Evolutionary conservation across 2,888 invertebrate genomes (phyloP).

Genomic region (Anoncus sp.): DNA sequence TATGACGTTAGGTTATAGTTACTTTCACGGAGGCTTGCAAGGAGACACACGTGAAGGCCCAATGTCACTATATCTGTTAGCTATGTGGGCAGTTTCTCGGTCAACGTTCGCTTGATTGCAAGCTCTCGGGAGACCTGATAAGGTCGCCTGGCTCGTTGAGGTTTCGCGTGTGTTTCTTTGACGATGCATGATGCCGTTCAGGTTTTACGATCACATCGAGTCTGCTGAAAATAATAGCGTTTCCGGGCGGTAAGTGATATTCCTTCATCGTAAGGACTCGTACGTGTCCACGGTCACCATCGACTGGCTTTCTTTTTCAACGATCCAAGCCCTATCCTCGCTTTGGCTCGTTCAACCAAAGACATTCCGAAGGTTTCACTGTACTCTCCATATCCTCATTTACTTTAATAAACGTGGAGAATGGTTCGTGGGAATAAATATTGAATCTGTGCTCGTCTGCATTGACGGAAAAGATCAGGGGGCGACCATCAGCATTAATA

Average conservation of each 20-base stretch:
- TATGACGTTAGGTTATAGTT: conserved; percentile 56
- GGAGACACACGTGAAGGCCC: too few relatives aligned
- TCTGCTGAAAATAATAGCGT: conserved; percentile 17
- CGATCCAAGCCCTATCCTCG: neutral
- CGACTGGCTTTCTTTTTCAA: neutral
- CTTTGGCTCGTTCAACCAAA: neutral
- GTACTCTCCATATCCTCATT: conserved; percentile 7
- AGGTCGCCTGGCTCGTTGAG: conserved; percentile 6
- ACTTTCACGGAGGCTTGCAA: conserved; percentile 33
- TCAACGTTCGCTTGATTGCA: conserved; percentile 37
- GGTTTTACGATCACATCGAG: conserved; percentile 18
- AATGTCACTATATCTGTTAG: neutral
- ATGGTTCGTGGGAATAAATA: conserved; percentile 69
- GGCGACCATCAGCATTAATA: conserved; percentile 32
- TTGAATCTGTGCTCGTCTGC: conserved; percentile 69
- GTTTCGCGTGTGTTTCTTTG: conserved; percentile 11
- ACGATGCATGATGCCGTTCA: conserved; percentile 4
- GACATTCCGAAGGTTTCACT: neutral
- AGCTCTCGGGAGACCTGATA: conserved; percentile 18
- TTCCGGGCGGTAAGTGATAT: conserved; percentile 33
- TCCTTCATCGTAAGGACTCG: conserved; percentile 19
- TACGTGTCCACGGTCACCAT: conserved; percentile 10
- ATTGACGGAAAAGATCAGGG: conserved; percentile 9
- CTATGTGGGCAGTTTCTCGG: conserved; percentile 15
- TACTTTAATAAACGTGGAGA: conserved; percentile 25